Evolutionary conservation across 2,113 vertebrate species (phyloP), one percentile per base, ranked within the genome.

Genomic region (Actenoides hombroni): DNA sequence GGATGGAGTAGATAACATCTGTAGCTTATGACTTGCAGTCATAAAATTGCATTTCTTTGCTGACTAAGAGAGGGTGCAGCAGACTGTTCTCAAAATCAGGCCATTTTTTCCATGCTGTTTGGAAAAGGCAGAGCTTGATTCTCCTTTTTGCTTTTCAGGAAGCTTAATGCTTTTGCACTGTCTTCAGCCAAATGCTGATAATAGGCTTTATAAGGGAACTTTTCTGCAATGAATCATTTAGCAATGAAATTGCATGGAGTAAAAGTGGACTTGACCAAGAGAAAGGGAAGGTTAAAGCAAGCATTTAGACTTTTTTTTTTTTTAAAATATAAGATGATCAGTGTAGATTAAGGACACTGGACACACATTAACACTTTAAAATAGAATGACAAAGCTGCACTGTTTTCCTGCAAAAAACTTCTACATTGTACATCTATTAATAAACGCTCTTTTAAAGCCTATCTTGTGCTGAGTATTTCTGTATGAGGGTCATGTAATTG

Each of bases 371-470:
- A 6, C 25, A 14, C 31, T 81, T 83, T 20, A 20, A 80, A 93
- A 26, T 17, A 51, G 11, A 77, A 82, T 74, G 7, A 33, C 16
- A 67, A 42, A 78, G 24, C 24, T 90, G 28, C 14, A 13, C 7
- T 16, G 21, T 48, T 67, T 53, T 19, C 8, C n/a, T 64, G 42
- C 19, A 61, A 15, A 70, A 78, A 16, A 75, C 20, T 46, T 56
- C 5, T 28, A 24, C 28, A 3, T 16, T 54, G 26, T 59, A 23
- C 2, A 21, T 14, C 31, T 54, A 1, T 25, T 54, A 82, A 48
- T 0, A 2, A 59, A 9, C 4, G 1, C 3, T 64, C 3, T 48
- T 60, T n/a, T 33, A 24, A 46, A 67, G 6, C 9, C 10, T n/a
- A 8, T 68, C 10, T 12, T 37, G 5, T 61, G n/a, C 24, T 11